Evolutionary conservation across 2,113 vertebrate genomes (phyloP).

Genomic region (Stomatorhinus ivindoensis): DNA sequence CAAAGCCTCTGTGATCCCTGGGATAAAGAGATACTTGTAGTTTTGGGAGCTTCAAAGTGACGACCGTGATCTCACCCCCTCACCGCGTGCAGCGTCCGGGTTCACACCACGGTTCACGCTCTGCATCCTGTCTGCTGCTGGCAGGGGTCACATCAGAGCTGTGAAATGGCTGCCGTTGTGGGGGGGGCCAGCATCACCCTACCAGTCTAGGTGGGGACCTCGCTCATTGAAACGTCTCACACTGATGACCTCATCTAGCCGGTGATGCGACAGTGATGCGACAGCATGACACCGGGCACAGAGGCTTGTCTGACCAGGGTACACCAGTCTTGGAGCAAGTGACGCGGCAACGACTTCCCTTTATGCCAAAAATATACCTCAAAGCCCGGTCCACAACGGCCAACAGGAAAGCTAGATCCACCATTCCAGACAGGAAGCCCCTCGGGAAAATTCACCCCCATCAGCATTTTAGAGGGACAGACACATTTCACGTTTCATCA

Average conservation of each 20-base stretch:
- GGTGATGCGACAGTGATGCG: neutral
- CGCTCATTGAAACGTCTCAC: neutral
- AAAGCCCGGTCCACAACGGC: slow-evolving; percentile 20
- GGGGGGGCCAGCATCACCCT: neutral
- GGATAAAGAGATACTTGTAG: slow-evolving; percentile 7
- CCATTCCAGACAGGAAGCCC: neutral
- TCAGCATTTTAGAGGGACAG: neutral
- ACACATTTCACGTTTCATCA: neutral
- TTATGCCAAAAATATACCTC: slow-evolving; percentile 60
- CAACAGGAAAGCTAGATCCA: slow-evolving; percentile 6
- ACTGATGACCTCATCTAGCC: neutral
- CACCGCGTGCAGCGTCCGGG: neutral
- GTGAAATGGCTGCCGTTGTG: neutral
- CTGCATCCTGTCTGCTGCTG: neutral
- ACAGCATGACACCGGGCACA: neutral
- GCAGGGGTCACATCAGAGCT: neutral
- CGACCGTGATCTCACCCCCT: neutral
- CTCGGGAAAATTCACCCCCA: neutral
- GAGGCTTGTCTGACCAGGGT: slow-evolving; percentile 34
- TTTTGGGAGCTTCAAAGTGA: neutral
- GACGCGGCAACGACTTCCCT: slow-evolving; percentile 52
- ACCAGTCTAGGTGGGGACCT: neutral
- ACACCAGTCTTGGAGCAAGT: slow-evolving; percentile 48
- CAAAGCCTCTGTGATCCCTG: slow-evolving; percentile 1
- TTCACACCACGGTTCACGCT: neutral